Base-by-base conservation (phyloP, 92 coral and sea anemone species). In the Phenganax stokvisi region DNA sequence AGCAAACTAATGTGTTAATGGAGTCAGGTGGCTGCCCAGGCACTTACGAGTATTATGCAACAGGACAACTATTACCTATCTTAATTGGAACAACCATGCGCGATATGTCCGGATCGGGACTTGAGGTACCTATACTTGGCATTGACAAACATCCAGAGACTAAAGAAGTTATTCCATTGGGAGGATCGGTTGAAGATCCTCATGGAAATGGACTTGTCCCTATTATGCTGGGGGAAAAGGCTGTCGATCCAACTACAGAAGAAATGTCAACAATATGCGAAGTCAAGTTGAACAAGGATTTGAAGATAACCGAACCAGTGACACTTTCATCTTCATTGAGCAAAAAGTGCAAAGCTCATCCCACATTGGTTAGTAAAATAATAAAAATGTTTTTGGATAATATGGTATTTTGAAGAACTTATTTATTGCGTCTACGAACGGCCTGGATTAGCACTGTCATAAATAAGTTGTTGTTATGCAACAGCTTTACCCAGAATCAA, bases 21-120 rank as follows among this genome's bases (percentile, higher is more conserved):
- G 98, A 94, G 69, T 89, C 85, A 29, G 98, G 98, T n/a, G 98
- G 98, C 30, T 89, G 96, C 78, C 98, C 97, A 8, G 98, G 97
- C 6, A 94, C 90, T 92, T 94, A 94, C 92, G 98, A 92, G 80
- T 94, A 88, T 84, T 88, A 93, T 3, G 98, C 98, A 55, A 94
- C 98, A 12, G 97, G 98, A 57, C 98, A 94, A 62, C 44, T 94
- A 63, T 89, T 94, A 27, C 98, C 98, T 25, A 94, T 94, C 16
- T 87, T 94, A 54, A 91, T 94, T 6, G 98, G 98, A n/a, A 94
- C 97, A 31, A 83, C 97, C 1, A 89, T 92, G 89, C 84, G 83
- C 58, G 98, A 94, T 85, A 76, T 87, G 54, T 89, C 97, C 16
- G 57, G 84, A 7, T 83, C 87, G 1, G 98, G 98, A n/a, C 89